These are phyloP conservation scores for Myodes glareolus DNA, from an alignment of 2,113 vertebrate genomes.

Conservation along the genomic window DNA sequence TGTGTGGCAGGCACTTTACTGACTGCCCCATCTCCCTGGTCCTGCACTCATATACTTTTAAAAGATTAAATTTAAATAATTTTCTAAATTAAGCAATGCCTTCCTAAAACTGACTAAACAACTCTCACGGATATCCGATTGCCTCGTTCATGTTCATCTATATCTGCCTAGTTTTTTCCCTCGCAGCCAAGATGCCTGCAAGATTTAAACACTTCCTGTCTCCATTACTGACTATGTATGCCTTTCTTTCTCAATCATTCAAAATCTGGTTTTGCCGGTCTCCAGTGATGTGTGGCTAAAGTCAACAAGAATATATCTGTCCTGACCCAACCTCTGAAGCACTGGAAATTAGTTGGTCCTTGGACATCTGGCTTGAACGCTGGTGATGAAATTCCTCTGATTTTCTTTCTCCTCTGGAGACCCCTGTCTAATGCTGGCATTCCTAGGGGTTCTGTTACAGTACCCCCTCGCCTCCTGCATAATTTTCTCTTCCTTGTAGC, in stretches of 20 bases:
- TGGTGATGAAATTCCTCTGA: not conserved
- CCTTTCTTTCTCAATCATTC: not conserved
- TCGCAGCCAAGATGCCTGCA: conserved; percentile 32
- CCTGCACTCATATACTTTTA: not conserved
- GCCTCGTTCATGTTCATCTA: not conserved
- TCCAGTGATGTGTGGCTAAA: not conserved
- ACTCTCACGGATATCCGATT: not conserved
- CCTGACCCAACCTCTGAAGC: not conserved
- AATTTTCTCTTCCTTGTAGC: not conserved
- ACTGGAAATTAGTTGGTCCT: not conserved
- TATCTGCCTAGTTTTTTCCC: not conserved
- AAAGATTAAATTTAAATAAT: not conserved
- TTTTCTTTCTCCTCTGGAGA: conserved; percentile 21
- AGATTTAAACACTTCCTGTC: conserved; percentile 38
- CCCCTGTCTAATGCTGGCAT: not conserved
- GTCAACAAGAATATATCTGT: not conserved
- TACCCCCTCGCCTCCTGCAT: not conserved
- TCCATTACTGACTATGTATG: not conserved
- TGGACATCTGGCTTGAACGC: not conserved
- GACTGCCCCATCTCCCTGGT: not conserved
- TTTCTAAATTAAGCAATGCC: conserved; percentile 21
- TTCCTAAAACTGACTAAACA: conserved; percentile 32
- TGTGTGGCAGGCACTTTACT: not conserved
- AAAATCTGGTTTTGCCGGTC: conserved; percentile 46
- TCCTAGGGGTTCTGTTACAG: not conserved